A percentile compares a stretch with the other conserved stretches of the same genome.
phyloP scores from a whole-genome alignment of 2,113 vertebrate genomes.

The Nyctibius bracteatus region DNA sequence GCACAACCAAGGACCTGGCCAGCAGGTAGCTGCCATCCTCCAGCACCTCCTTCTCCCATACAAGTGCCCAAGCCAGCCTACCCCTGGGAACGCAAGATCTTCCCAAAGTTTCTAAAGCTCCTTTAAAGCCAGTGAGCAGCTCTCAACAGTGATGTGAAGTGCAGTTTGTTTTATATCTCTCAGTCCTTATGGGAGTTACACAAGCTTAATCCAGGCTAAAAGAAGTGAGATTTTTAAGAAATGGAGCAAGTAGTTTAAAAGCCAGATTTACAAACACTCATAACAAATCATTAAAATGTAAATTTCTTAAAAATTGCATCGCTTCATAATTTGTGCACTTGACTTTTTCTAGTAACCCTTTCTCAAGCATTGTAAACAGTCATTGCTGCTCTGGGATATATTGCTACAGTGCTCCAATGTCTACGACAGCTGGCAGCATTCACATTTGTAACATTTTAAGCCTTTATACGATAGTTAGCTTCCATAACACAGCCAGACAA shows the following conservation, averaged over 20 bases:
- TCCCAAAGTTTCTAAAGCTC: neutral
- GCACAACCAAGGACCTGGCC: neutral
- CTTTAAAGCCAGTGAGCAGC: neutral
- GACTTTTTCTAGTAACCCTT: neutral
- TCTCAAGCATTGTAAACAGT: neutral
- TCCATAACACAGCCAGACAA: neutral
- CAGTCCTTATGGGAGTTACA: neutral
- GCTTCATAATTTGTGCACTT: neutral
- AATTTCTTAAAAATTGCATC: neutral
- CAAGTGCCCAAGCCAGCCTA: neutral
- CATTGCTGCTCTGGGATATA: neutral
- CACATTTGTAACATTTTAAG: neutral
- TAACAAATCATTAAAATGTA: neutral
- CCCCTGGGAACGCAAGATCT: neutral
- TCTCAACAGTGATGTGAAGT: neutral
- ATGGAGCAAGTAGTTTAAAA: neutral
- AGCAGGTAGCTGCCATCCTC: neutral
- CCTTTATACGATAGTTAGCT: neutral
- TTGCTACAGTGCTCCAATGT: rapidly evolving
- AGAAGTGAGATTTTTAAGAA: neutral
- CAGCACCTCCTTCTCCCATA: neutral
- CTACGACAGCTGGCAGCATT: neutral
- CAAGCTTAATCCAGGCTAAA: neutral
- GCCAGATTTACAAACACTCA: neutral
- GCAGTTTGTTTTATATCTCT: neutral